Evolutionary conservation across 2,797 vertebrate genomes (phyloP).

Genomic region (Danio aesculapii): DNA sequence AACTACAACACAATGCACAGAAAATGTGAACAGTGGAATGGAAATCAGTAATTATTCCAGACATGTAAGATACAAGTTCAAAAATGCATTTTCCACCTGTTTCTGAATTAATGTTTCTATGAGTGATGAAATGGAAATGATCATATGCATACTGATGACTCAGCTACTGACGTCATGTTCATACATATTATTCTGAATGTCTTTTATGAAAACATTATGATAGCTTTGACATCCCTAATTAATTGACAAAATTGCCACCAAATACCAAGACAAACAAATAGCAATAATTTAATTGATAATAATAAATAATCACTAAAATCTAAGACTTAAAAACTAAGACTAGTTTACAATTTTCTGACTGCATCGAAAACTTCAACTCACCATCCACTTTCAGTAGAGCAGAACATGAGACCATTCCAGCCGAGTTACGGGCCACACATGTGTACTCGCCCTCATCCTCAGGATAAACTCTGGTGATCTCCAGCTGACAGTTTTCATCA

Average conservation of each 20-base stretch:
- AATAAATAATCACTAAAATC: background rate
- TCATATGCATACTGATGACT: background rate
- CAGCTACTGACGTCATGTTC: background rate
- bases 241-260: conserved; percentile 1
- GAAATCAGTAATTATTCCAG: background rate
- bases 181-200: background rate
- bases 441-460: conserved; percentile 94
- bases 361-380: conserved; percentile 72
- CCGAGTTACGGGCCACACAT: conserved; percentile 88
- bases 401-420: conserved; percentile 90
- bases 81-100: background rate
- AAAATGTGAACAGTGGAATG: background rate
- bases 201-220: background rate
- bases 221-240: conserved; percentile 24
- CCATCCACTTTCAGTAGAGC: conserved; percentile 89
- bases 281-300: background rate
- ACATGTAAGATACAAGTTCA: background rate
- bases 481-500: conserved; percentile 94
- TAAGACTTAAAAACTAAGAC: too few species aligned
- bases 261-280: background rate
- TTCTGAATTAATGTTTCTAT: background rate
- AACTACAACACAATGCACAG: background rate
- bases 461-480: conserved; percentile 91
- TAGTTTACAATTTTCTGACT: too few species aligned
- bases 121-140: background rate